A percentile compares a stretch with the other conserved stretches of the same genome.
Evolutionary conservation across 2,888 invertebrate genomes (phyloP).

Genomic region (Apoda limacodes): DNA sequence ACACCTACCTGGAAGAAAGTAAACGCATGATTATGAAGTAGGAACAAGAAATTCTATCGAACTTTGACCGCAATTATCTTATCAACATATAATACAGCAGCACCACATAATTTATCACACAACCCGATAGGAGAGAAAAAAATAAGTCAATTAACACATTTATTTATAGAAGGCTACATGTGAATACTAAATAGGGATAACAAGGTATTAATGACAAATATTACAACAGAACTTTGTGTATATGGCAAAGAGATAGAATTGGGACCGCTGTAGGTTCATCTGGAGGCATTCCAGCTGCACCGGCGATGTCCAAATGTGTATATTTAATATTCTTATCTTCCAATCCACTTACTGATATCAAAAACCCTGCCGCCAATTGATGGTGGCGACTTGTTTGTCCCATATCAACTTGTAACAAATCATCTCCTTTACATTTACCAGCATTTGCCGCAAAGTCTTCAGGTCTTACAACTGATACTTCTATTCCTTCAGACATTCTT

Average conservation of each 20-base stretch:
- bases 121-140: too few species aligned
- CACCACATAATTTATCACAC: too few species aligned
- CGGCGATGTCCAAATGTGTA: conserved; percentile 83
- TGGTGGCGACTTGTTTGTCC: conserved; percentile 55
- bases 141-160: too few species aligned
- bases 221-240: conserved; percentile 47
- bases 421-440: conserved; percentile 83
- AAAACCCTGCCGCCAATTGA: conserved; percentile 69
- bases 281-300: conserved; percentile 76
- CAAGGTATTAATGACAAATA: too few species aligned
- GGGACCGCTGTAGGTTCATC: conserved; percentile 78
- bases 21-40: too few species aligned
- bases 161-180: too few species aligned
- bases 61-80: too few species aligned
- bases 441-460: conserved; percentile 75
- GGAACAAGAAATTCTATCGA: too few species aligned
- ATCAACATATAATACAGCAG: too few species aligned
- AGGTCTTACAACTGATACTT: conserved; percentile 77
- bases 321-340: conserved; percentile 84
- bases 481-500: conserved; percentile 77
- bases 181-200: too few species aligned
- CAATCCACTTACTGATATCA: conserved; percentile 83
- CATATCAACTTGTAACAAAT: conserved; percentile 69
- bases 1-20: too few species aligned
- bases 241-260: conserved; percentile 71